Percentiles rank a stretch among this genome's conserved stretches.
phyloP scores from a whole-genome alignment of 2,888 invertebrate species.

The Eumerus sabulonum region DNA sequence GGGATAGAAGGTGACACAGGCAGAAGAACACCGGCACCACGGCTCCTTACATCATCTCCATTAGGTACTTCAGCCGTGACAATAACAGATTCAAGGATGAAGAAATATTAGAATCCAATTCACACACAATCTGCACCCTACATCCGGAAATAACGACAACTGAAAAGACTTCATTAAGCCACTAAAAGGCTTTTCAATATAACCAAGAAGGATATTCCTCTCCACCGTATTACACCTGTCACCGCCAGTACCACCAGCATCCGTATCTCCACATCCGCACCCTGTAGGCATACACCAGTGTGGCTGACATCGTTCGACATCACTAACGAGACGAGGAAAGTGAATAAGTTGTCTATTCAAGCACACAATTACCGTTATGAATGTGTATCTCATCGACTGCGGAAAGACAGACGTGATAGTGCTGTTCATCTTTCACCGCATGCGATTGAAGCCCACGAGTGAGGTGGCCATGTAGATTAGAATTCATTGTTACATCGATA shows the following conservation, averaged over 20 bases:
- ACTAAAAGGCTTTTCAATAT: neutral
- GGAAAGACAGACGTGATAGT: too few species aligned
- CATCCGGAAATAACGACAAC: neutral
- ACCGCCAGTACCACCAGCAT: neutral
- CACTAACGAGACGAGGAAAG: neutral
- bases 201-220: neutral
- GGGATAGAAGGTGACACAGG: too few species aligned
- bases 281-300: too few species aligned
- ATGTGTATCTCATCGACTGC: neutral
- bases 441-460: too few species aligned
- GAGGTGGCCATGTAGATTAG: too few species aligned
- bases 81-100: too few species aligned
- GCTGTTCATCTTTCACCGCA: too few species aligned
- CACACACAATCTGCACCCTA: neutral
- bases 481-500: too few species aligned
- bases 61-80: too few species aligned
- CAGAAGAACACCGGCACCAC: too few species aligned
- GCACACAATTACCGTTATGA: neutral
- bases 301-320: neutral
- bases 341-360: neutral
- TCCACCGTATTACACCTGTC: too few species aligned
- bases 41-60: too few species aligned
- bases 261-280: neutral
- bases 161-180: constrained; percentile 2
- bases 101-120: neutral